A percentile compares a stretch with the other conserved stretches of the same genome.
phyloP scores from a whole-genome alignment of 2,113 vertebrate species.

The Regulus satrapa region DNA sequence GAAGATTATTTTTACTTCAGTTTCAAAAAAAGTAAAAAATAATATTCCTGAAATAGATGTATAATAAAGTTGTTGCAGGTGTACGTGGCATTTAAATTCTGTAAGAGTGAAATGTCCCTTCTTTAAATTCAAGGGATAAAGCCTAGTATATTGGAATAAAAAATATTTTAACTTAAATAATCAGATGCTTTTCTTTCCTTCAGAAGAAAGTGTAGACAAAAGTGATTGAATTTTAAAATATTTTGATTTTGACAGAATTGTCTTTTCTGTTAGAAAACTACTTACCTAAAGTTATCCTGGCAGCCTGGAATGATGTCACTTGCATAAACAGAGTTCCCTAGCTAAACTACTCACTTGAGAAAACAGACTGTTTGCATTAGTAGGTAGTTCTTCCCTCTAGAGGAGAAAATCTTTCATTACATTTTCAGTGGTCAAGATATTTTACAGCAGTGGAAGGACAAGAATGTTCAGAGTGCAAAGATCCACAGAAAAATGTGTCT shows the following conservation, averaged over 20 bases:
- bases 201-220: not conserved
- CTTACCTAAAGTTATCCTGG: not conserved
- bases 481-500: not conserved
- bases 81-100: not conserved
- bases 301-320: not conserved
- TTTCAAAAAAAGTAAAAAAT: not conserved
- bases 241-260: not conserved
- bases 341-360: not conserved
- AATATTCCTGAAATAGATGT: not conserved
- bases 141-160: not conserved
- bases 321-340: not conserved
- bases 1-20: not conserved
- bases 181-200: not conserved
- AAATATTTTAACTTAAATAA: not conserved
- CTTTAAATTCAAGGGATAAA: not conserved
- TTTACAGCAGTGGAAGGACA: not conserved
- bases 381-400: not conserved
- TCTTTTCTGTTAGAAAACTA: not conserved
- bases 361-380: not conserved
- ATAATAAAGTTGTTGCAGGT: not conserved
- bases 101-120: not conserved
- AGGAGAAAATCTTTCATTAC: not conserved
- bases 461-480: not conserved
- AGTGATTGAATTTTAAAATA: not conserved
- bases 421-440: not conserved